phyloP scores from a whole-genome alignment of 2,888 invertebrate species.

The Parnassius orleans region DNA sequence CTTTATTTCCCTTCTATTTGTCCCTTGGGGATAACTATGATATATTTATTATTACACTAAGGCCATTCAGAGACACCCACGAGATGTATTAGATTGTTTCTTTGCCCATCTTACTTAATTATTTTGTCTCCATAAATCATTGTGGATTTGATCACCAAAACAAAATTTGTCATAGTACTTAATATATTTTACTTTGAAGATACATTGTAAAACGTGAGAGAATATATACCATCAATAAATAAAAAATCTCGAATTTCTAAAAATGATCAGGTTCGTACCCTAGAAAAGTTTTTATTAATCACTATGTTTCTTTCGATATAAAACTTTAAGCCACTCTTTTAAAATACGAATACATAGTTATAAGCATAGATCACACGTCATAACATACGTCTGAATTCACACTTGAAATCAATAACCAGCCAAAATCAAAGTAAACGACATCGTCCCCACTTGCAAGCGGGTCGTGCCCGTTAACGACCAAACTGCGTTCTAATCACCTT shows the following conservation, averaged over 20 bases:
- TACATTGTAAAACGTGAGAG: too few relatives aligned
- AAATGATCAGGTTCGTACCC: too few relatives aligned
- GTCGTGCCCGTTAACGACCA: slow-evolving; percentile 68
- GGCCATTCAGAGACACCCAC: slow-evolving; percentile 68
- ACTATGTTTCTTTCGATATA: too few relatives aligned
- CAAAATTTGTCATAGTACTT: too few relatives aligned
- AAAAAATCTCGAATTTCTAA: too few relatives aligned
- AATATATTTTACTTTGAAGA: too few relatives aligned
- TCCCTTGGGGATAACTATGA: slow-evolving; percentile 73
- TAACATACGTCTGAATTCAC: slow-evolving; percentile 34
- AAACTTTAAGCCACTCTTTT: too few relatives aligned
- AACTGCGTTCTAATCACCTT: slow-evolving; percentile 79
- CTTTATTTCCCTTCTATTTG: slow-evolving; percentile 77
- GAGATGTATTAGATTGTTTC: slow-evolving; percentile 68
- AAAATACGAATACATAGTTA: slow-evolving; percentile 10
- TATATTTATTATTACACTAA: slow-evolving; percentile 77
- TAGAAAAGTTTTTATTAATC: too few relatives aligned
- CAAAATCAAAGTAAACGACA: slow-evolving; percentile 54
- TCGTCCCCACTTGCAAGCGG: slow-evolving; percentile 37
- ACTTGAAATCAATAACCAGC: slow-evolving; percentile 51
- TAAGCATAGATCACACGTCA: slow-evolving; percentile 27
- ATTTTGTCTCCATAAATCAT: slow-evolving; percentile 34
- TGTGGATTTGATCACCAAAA: not conserved
- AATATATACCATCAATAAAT: too few relatives aligned
- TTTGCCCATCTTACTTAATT: slow-evolving; percentile 48